Evolutionary conservation across 2,888 invertebrate genomes (phyloP).

Genomic region (Antitype chi): DNA sequence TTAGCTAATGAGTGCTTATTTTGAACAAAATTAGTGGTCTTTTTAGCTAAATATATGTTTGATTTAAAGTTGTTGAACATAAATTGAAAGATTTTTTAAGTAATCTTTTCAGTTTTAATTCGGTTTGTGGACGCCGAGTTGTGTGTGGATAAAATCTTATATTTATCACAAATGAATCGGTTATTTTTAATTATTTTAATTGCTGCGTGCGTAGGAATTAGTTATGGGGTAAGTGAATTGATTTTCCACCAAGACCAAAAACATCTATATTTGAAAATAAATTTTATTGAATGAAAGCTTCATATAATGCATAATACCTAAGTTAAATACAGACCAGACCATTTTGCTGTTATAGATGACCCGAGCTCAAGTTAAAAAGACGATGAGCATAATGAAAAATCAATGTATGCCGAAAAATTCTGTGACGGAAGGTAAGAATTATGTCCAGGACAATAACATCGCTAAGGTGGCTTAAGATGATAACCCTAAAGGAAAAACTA

Average conservation of each 20-base stretch:
- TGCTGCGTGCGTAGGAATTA: slow-evolving; percentile 18
- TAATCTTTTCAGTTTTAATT: slow-evolving; percentile 52
- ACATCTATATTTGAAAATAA: not conserved
- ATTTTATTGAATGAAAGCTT: not conserved
- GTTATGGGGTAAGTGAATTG: slow-evolving; percentile 52
- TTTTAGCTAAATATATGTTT: slow-evolving; percentile 50
- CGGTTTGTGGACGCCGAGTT: slow-evolving; percentile 13
- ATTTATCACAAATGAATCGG: slow-evolving; percentile 46
- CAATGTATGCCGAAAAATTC: slow-evolving; percentile 91
- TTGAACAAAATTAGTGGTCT: slow-evolving; percentile 56
- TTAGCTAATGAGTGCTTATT: slow-evolving; percentile 55
- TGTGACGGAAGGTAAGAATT: slow-evolving; percentile 85
- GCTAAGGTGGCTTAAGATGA: not conserved
- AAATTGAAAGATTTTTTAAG: slow-evolving; percentile 53
- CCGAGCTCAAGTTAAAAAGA: slow-evolving; percentile 90
- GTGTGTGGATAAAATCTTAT: slow-evolving; percentile 21
- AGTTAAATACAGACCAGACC: not conserved
- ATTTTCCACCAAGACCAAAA: not conserved
- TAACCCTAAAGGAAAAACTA: not conserved
- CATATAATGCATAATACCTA: no score
- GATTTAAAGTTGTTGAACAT: slow-evolving; percentile 48
- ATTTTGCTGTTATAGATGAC: slow-evolving; percentile 76
- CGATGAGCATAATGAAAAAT: slow-evolving; percentile 90
- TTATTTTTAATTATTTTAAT: slow-evolving; percentile 43
- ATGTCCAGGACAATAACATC: not conserved